phyloP scores from a whole-genome alignment of 2,888 invertebrate genomes.

The Pemphredon lugubris region DNA sequence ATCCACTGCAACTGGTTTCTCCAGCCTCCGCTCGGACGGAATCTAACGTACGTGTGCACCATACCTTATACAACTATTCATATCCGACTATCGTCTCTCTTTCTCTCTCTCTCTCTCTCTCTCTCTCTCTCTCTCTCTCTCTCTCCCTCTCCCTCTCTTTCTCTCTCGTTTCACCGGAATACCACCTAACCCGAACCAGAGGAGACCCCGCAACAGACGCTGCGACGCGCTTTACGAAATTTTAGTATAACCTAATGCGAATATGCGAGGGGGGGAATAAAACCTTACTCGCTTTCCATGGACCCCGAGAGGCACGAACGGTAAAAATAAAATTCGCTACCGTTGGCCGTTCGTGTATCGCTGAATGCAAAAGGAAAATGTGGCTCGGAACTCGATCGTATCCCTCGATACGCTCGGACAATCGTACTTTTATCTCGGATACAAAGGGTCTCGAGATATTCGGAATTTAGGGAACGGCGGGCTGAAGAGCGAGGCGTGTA shows the following conservation, averaged over 20 bases:
- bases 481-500: not conserved
- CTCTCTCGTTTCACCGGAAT: not conserved
- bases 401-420: slow-evolving; percentile 11
- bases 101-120: not conserved
- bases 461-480: slow-evolving; percentile 1
- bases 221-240: slow-evolving; percentile 32
- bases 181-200: not conserved
- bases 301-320: slow-evolving; percentile 18
- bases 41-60: slow-evolving; percentile 24
- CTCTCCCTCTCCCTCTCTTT: not conserved
- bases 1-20: slow-evolving; percentile 68
- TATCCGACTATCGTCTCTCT: slow-evolving; percentile 4
- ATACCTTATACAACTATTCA: slow-evolving; percentile 32
- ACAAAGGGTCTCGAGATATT: slow-evolving; percentile 7
- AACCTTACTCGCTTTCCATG: slow-evolving; percentile 36
- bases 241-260: slow-evolving; percentile 23
- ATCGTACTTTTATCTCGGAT: slow-evolving; percentile 7
- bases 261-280: slow-evolving; percentile 34
- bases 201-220: slow-evolving; percentile 3
- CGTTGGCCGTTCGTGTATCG: slow-evolving; percentile 1
- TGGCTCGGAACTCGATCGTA: not conserved
- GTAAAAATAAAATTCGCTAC: slow-evolving; percentile 45
- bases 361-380: slow-evolving; percentile 2
- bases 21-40: slow-evolving; percentile 29
- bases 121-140: slow-evolving; percentile 11